Base-by-base conservation (phyloP, 1,140 invertebrate genomes). In the Drosophila biarmipes region DNA sequence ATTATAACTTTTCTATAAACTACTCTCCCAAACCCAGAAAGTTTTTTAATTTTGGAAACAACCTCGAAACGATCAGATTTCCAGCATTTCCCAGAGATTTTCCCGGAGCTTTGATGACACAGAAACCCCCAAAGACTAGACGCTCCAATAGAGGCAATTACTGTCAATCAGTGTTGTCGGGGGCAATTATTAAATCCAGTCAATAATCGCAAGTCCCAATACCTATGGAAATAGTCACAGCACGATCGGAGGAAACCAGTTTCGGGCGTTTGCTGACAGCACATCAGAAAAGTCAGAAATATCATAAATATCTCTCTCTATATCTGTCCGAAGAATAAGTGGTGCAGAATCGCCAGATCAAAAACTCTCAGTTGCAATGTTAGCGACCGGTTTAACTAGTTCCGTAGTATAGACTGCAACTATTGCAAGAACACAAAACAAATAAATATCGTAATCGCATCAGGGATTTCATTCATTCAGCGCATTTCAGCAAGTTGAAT, bases 381-480 rank as follows among this genome's bases (percentile, higher is more conserved):
- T 59, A 31, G 29, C 38, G 46, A 74, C 82, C 54, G 84, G 82
- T 87, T 49, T 46, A 68, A 86, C 82, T 45, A 29, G 82, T 86
- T 86, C 46, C 15, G 10, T 27, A 42, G 45, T 51, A 71, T 19
- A 61, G 46, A 51, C 48, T 51, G 59, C 48, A 57, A 42, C 31
- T 34, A 57, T 27, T 62, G 58, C 53, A 62, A 62, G 58, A 62
- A 62, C 46, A 24, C 37, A 61, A 45, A 37, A 37, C 35, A 55
- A 76, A 84, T 68, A 76, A 54, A 45, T 68, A 81, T 73, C 29
- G 49, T 29, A 61, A 67, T 69, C 59, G 42, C 42, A 46, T 48
- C 62, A 40, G 61, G 49, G 66, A 62, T 78, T 71, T 59, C 59
- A 67, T 57, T 68, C 61, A 64, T 71, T 87, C 64, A 89, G 82